phyloP scores from a whole-genome alignment of 2,797 vertebrate species.

The Tenualosa ilisha region DNA sequence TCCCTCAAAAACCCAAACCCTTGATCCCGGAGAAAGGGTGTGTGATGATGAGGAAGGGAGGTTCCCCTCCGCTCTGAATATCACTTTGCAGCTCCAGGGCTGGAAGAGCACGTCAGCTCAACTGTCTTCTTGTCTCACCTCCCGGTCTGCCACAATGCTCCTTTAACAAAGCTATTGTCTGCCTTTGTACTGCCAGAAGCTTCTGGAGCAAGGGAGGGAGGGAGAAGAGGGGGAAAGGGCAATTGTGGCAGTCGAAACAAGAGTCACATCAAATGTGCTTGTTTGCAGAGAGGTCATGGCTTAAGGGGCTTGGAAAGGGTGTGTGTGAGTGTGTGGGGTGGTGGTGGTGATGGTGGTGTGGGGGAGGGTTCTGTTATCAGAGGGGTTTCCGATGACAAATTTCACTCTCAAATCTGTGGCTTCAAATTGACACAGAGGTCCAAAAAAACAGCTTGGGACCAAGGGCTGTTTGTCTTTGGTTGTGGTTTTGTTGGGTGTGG shows the following conservation, averaged over 20 bases:
- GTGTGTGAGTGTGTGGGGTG: neutral
- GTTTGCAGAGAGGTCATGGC: slow-evolving; percentile 47
- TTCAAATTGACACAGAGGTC: slow-evolving; percentile 23
- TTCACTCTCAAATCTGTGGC: neutral
- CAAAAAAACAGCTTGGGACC: neutral
- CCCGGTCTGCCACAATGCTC: slow-evolving; percentile 44
- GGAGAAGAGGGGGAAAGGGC: slow-evolving; percentile 31
- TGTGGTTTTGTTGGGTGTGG: neutral
- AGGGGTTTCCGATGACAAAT: slow-evolving; percentile 39
- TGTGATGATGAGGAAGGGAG: slow-evolving; percentile 40
- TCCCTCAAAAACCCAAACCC: neutral
- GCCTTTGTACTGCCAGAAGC: slow-evolving; percentile 46
- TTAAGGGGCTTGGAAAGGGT: neutral
- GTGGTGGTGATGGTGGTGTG: slow-evolving; percentile 20
- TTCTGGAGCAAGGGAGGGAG: slow-evolving; percentile 21
- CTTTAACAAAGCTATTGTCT: slow-evolving; percentile 55
- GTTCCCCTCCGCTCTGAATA: slow-evolving; percentile 46
- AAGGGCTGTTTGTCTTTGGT: neutral
- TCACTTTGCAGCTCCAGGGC: slow-evolving; percentile 48
- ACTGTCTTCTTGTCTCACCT: slow-evolving; percentile 39
- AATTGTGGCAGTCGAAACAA: slow-evolving; percentile 52
- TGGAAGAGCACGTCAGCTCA: slow-evolving; percentile 41
- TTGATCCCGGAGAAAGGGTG: neutral
- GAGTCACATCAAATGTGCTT: slow-evolving; percentile 43
- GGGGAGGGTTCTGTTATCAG: slow-evolving; percentile 23